Percentiles rank a stretch among this genome's conserved stretches.
Evolutionary conservation across 2,113 vertebrate genomes (phyloP).

Genomic region (Lipophrys pholis): DNA sequence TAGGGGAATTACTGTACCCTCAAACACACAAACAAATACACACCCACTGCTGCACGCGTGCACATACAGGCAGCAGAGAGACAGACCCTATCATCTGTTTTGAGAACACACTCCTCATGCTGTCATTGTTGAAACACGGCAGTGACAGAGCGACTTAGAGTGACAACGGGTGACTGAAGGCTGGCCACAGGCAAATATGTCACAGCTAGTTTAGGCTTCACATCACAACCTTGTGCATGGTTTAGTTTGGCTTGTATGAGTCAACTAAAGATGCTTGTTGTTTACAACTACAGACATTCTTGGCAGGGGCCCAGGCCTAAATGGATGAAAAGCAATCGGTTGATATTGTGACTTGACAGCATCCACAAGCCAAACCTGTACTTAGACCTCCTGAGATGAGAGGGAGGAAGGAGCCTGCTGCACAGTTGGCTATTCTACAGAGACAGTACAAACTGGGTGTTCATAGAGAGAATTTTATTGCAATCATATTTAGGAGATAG

Average conservation of each 20-base stretch:
- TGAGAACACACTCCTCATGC: conserved; percentile 59
- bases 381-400: conserved; percentile 32
- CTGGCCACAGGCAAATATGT: conserved; percentile 74
- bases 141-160: conserved; percentile 70
- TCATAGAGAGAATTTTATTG: conserved; percentile 41
- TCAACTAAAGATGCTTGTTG: conserved; percentile 57
- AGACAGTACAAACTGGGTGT: conserved; percentile 36
- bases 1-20: conserved; percentile 73
- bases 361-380: conserved; percentile 55
- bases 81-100: conserved; percentile 64
- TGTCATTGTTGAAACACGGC: conserved; percentile 69
- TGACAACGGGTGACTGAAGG: conserved; percentile 65
- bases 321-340: conserved; percentile 66
- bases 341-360: conserved; percentile 53
- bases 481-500: conserved; percentile 56
- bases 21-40: conserved; percentile 21
- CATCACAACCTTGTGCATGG: conserved; percentile 52
- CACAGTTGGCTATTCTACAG: conserved; percentile 14
- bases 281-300: conserved; percentile 50
- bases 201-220: conserved; percentile 67
- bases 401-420: conserved; percentile 4
- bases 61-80: conserved; percentile 26
- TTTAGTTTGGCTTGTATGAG: conserved; percentile 53
- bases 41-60: conserved; percentile 23
- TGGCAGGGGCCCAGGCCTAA: conserved; percentile 58